Evolutionary conservation across 2,797 vertebrate species (phyloP).

Genomic region (Eospalax fontanierii): DNA sequence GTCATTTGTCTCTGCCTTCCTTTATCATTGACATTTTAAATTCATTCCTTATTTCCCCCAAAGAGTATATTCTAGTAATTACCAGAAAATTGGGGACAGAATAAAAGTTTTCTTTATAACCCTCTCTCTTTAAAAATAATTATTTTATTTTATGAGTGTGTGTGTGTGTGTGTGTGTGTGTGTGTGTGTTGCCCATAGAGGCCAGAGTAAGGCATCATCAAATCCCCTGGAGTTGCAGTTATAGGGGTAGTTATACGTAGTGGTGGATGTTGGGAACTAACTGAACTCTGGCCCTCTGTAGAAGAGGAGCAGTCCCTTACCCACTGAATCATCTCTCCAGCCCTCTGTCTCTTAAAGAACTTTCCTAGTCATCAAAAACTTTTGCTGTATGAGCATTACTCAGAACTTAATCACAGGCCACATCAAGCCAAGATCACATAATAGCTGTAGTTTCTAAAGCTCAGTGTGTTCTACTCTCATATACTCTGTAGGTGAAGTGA

Average conservation of each 20-base stretch:
- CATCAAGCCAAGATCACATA: neutral
- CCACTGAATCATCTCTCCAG: neutral
- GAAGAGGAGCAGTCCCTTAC: neutral
- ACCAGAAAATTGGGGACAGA: neutral
- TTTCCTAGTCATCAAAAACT: neutral
- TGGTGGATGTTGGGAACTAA: neutral
- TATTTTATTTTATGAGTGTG: neutral
- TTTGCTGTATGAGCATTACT: neutral
- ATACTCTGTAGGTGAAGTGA: neutral
- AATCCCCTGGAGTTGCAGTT: neutral
- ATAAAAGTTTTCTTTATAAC: neutral
- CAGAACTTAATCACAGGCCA: neutral
- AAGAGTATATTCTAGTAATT: neutral
- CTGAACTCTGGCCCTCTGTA: neutral
- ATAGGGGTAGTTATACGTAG: neutral
- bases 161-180: neutral
- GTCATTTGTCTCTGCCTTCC: neutral
- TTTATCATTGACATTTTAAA: neutral
- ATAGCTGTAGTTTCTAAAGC: neutral
- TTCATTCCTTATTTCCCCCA: neutral
- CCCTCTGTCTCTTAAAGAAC: neutral
- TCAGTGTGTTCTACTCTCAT: too few species aligned
- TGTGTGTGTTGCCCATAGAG: neutral
- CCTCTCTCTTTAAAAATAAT: neutral
- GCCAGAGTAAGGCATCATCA: neutral